These are phyloP conservation scores for Diorhabda sublineata DNA, from an alignment of 1,140 invertebrate species.

Conservation along the genomic window DNA sequence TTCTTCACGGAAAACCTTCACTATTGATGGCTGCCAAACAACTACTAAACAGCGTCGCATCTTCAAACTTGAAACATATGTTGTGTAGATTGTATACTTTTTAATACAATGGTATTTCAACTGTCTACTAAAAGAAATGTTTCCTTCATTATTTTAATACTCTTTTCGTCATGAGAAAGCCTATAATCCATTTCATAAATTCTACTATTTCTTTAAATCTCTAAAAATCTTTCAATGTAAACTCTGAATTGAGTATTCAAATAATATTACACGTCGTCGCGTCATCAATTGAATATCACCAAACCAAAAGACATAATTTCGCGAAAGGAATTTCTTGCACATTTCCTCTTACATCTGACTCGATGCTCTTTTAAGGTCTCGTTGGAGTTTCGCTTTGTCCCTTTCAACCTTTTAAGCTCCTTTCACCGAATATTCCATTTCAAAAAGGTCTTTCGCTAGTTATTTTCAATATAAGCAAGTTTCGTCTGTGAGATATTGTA, in stretches of 20 bases:
- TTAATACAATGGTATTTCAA: too few relatives aligned
- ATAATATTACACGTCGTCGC: not conserved
- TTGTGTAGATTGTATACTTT: too few relatives aligned
- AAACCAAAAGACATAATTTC: not conserved
- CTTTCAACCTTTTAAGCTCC: not conserved
- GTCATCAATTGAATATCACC: not conserved
- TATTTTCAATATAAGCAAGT: slow-evolving; percentile 7
- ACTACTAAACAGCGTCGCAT: too few relatives aligned
- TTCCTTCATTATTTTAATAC: too few relatives aligned
- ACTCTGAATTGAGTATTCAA: not conserved
- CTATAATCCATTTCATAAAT: not conserved
- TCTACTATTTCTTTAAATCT: not conserved
- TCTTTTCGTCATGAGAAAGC: too few relatives aligned
- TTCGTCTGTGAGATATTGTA: slow-evolving; percentile 4
- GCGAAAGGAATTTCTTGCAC: not conserved
- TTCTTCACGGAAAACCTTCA: too few relatives aligned
- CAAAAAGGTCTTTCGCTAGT: not conserved
- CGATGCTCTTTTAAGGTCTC: not conserved
- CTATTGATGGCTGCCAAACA: too few relatives aligned
- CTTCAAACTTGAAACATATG: too few relatives aligned
- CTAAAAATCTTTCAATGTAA: not conserved
- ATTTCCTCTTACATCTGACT: not conserved
- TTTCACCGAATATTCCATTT: not conserved
- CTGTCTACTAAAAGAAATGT: too few relatives aligned
- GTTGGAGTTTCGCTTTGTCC: not conserved